These are phyloP conservation scores for Baccha elongata DNA, from an alignment of 2,888 invertebrate species.

Conservation along the genomic window DNA sequence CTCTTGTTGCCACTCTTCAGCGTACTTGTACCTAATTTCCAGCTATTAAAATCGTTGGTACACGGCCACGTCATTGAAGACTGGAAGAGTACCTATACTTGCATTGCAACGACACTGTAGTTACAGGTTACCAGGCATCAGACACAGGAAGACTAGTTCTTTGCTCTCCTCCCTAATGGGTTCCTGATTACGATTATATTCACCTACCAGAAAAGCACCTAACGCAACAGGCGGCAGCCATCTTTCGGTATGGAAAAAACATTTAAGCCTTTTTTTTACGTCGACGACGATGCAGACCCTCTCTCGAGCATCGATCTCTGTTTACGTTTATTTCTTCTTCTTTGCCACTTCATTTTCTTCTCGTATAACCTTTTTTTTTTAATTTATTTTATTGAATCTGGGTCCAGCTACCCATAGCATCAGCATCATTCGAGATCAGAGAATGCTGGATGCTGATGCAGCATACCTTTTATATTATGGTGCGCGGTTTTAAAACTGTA, in stretches of 20 bases:
- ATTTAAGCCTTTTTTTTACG: slow-evolving; percentile 65
- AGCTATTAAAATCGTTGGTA: slow-evolving; percentile 43
- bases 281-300: slow-evolving; percentile 46
- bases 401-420: slow-evolving; percentile 56
- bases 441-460: slow-evolving; percentile 39
- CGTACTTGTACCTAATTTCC: slow-evolving; percentile 23
- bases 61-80: slow-evolving; percentile 16
- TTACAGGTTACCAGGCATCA: slow-evolving; percentile 28
- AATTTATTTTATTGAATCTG: slow-evolving; percentile 61
- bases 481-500: slow-evolving; percentile 35
- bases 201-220: slow-evolving; percentile 72
- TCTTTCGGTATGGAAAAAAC: slow-evolving; percentile 59
- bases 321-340: slow-evolving; percentile 72
- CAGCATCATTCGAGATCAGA: slow-evolving; percentile 35
- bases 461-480: slow-evolving; percentile 23
- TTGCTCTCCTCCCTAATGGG: slow-evolving; percentile 60
- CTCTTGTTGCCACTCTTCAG: neutral
- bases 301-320: slow-evolving; percentile 67
- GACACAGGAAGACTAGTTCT: slow-evolving; percentile 67
- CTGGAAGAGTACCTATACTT: neutral
- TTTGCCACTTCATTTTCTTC: slow-evolving; percentile 68
- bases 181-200: slow-evolving; percentile 72
- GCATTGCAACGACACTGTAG: slow-evolving; percentile 2
- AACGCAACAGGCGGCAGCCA: slow-evolving; percentile 71
- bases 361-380: slow-evolving; percentile 27